These are phyloP conservation scores for Rutilus rutilus DNA, from an alignment of 2,113 vertebrate genomes.

Conservation along the genomic window DNA sequence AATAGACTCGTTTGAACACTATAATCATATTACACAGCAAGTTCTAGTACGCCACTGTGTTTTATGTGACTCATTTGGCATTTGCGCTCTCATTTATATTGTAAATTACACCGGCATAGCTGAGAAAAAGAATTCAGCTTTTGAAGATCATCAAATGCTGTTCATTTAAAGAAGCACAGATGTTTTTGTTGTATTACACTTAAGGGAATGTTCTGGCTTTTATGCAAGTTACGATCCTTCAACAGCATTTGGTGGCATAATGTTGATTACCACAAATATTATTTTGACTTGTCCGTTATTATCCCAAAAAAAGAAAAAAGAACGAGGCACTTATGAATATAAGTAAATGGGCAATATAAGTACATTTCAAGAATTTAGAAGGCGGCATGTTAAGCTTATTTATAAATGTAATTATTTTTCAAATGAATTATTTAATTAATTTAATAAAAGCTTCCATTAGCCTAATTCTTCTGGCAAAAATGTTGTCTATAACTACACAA, in stretches of 20 bases:
- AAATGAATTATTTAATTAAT: not conserved
- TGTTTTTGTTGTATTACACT: not conserved
- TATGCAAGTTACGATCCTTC: not conserved
- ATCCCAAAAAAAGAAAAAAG: not conserved
- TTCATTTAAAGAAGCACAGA: not conserved
- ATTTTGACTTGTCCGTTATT: not conserved
- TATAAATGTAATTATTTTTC: too few relatives aligned
- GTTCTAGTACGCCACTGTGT: not conserved
- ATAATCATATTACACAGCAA: constrained; percentile 5
- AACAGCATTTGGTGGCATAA: not conserved
- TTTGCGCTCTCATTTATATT: constrained; percentile 3
- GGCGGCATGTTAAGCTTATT: not conserved
- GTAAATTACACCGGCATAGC: not conserved
- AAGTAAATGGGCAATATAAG: not conserved
- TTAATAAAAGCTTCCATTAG: not conserved
- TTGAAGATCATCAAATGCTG: not conserved
- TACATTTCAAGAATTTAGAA: not conserved
- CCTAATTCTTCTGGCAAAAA: not conserved
- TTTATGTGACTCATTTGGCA: not conserved
- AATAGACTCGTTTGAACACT: constrained; percentile 21
- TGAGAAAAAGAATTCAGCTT: not conserved
- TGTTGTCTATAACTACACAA: not conserved
- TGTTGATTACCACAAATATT: not conserved
- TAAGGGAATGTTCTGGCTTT: not conserved
- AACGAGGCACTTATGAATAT: not conserved